Percentiles rank a stretch among this genome's conserved stretches.
Evolutionary conservation across 2,113 vertebrate genomes (phyloP).

Genomic region (Ptyas mucosa): DNA sequence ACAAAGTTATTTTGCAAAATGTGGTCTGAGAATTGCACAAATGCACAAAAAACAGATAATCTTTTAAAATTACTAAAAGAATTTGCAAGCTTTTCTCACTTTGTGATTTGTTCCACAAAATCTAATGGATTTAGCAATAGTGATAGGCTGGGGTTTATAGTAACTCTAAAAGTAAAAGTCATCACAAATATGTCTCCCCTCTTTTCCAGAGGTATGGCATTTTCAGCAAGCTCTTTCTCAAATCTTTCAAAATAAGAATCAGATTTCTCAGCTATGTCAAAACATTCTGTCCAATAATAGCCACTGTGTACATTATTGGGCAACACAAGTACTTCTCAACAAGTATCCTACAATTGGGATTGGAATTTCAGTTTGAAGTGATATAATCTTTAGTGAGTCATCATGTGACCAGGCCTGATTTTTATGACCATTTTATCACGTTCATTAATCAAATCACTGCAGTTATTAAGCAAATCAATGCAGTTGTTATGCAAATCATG

Average conservation of each 20-base stretch:
- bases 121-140: background rate
- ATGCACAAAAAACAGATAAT: background rate
- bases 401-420: too few relatives aligned
- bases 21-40: background rate
- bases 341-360: background rate
- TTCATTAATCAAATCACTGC: too few relatives aligned
- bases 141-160: background rate
- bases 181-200: background rate
- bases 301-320: background rate
- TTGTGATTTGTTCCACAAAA: background rate
- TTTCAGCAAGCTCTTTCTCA: background rate
- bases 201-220: background rate
- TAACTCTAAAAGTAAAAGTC: background rate
- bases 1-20: background rate
- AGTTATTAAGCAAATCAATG: too few relatives aligned
- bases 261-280: background rate
- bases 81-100: background rate
- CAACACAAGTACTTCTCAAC: background rate
- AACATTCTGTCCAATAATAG: background rate
- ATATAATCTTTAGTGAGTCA: too few relatives aligned
- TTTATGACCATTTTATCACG: too few relatives aligned
- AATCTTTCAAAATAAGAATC: background rate
- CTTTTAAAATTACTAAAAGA: background rate
- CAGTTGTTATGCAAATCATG: too few relatives aligned
- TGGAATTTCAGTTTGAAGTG: too few relatives aligned